These are phyloP conservation scores for Zophobas morio DNA, from an alignment of 1,140 invertebrate species.

Conservation along the genomic window DNA sequence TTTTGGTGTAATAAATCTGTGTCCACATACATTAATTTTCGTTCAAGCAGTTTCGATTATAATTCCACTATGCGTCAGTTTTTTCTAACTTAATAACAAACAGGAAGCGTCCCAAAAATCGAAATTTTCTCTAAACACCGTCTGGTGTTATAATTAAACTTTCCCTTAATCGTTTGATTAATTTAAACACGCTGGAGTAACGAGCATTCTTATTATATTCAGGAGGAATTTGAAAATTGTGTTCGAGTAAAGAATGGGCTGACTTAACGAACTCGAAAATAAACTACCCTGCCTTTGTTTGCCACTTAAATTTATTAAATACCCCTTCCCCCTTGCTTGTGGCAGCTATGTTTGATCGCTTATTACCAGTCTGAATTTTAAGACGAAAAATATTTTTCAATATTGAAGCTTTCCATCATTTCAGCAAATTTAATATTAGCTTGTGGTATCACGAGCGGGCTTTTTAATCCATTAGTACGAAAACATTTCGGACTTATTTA, in stretches of 20 bases:
- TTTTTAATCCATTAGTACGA: not conserved
- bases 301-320: conserved; percentile 42
- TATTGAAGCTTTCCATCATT: not conserved
- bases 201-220: conserved; percentile 34
- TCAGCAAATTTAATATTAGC: not conserved
- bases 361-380: not conserved
- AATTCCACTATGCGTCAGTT: too few relatives aligned
- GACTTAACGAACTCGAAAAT: conserved; percentile 40
- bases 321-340: not conserved
- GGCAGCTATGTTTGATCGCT: not conserved
- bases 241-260: conserved; percentile 23
- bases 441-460: not conserved
- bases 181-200: conserved; percentile 3
- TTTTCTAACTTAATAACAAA: not conserved
- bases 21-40: too few relatives aligned
- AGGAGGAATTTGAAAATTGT: conserved; percentile 36
- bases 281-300: conserved; percentile 24
- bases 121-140: not conserved
- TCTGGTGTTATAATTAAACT: not conserved
- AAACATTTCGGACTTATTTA: not conserved
- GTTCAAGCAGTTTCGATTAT: too few relatives aligned
- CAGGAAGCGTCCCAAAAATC: not conserved
- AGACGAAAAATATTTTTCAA: not conserved
- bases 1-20: too few relatives aligned
- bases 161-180: conserved; percentile 27